These are phyloP conservation scores for Acholoe squamosa DNA, from an alignment of 2,888 invertebrate species.

Conservation along the genomic window DNA sequence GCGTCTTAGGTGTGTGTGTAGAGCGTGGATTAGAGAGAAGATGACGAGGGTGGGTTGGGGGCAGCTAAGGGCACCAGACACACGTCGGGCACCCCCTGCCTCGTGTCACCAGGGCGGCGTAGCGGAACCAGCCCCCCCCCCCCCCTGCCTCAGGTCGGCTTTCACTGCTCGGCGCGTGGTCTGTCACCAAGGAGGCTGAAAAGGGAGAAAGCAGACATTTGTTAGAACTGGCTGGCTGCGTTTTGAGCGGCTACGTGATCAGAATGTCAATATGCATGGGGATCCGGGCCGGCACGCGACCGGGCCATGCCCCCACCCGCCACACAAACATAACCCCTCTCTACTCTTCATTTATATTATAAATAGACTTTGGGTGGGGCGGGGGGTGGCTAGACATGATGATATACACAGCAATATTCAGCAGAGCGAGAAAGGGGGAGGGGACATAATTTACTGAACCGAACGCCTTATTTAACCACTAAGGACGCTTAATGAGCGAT, in stretches of 20 bases:
- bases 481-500: neutral
- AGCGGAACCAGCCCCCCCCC: neutral
- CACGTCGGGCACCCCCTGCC: neutral
- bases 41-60: neutral
- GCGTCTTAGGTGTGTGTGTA: neutral
- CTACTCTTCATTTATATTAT: too few species aligned
- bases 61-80: neutral
- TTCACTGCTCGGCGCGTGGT: slow-evolving; percentile 32
- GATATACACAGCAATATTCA: neutral
- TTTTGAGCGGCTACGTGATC: slow-evolving; percentile 35
- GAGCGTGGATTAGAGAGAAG: too few species aligned
- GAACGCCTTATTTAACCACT: slow-evolving; percentile 38
- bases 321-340: neutral
- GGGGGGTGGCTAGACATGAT: neutral
- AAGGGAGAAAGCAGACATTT: slow-evolving; percentile 46
- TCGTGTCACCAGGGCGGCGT: neutral
- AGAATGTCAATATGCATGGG: slow-evolving; percentile 3
- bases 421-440: slow-evolving; percentile 20
- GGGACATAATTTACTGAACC: neutral
- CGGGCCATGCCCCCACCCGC: neutral
- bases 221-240: slow-evolving; percentile 12
- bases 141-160: neutral
- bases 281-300: slow-evolving; percentile 51
- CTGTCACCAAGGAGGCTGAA: slow-evolving; percentile 37
- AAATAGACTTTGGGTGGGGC: too few species aligned